Evolutionary conservation across 2,113 vertebrate species (phyloP).

Genomic region (Sorex fumeus): DNA sequence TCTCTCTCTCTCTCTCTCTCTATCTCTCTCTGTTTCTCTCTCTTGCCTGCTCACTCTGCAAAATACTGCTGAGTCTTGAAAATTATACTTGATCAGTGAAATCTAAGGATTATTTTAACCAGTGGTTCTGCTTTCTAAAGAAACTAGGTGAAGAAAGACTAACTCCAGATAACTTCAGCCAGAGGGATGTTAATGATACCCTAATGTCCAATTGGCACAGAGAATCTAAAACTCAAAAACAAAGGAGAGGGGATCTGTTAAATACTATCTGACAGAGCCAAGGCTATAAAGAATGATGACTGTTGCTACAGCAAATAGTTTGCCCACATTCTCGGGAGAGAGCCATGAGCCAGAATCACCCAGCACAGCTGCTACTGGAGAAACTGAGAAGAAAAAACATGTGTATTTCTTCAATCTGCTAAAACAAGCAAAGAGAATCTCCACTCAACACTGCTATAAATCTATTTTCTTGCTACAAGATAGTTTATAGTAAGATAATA

Average conservation of each 20-base stretch:
- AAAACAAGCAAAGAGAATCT: not conserved
- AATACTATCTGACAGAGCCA: not conserved
- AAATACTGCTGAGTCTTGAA: not conserved
- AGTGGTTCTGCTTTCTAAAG: not conserved
- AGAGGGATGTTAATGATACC: not conserved
- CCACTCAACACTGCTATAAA: not conserved
- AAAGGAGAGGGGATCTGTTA: not conserved
- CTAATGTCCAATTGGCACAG: not conserved
- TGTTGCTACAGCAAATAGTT: not conserved
- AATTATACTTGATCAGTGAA: not conserved
- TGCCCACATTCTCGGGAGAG: not conserved
- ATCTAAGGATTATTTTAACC: not conserved
- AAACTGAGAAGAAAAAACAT: slow-evolving; percentile 35
- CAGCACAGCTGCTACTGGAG: not conserved
- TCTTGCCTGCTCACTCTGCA: not conserved
- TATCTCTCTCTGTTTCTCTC: not conserved
- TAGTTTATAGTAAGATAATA: not conserved
- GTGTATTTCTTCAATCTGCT: not conserved
- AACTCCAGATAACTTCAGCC: not conserved
- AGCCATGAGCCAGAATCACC: not conserved
- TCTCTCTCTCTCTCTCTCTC: not conserved
- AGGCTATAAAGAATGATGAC: not conserved
- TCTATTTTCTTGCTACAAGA: not conserved
- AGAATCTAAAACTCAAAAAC: not conserved
- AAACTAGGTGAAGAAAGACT: not conserved